phyloP scores from a whole-genome alignment of 2,888 invertebrate species.

The Ctenicera cuprea region DNA sequence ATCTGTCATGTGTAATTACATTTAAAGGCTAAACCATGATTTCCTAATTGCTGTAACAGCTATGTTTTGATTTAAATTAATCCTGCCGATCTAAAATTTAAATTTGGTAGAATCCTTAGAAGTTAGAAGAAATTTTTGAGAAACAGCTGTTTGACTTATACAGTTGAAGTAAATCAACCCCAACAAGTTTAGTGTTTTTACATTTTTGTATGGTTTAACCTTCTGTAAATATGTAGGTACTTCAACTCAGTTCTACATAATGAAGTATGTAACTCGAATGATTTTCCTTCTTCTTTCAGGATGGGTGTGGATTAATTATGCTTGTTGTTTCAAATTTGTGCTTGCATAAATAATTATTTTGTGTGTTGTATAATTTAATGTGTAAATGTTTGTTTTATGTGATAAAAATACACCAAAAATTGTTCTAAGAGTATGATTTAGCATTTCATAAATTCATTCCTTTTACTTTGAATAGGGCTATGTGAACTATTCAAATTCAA shows the following conservation, averaged over 20 bases:
- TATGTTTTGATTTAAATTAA: no score
- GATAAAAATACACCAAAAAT: no score
- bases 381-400: neutral
- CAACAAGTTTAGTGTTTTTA: no score
- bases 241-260: neutral
- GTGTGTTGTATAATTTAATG: neutral
- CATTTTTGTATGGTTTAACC: neutral
- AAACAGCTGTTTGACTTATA: no score
- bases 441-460: no score
- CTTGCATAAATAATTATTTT: neutral
- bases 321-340: conserved; percentile 16
- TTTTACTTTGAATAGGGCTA: no score
- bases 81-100: no score
- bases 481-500: no score
- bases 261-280: neutral
- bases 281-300: conserved; percentile 1
- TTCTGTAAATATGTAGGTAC: conserved; percentile 4
- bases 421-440: no score
- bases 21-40: conserved; percentile 27
- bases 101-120: no score
- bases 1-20: conserved; percentile 35
- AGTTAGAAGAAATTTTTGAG: no score
- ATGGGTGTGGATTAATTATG: conserved; percentile 11
- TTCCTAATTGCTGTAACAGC: neutral
- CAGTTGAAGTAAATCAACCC: no score